Evolutionary conservation across 2,888 invertebrate species (phyloP).

Genomic region (Ischnura elegans): DNA sequence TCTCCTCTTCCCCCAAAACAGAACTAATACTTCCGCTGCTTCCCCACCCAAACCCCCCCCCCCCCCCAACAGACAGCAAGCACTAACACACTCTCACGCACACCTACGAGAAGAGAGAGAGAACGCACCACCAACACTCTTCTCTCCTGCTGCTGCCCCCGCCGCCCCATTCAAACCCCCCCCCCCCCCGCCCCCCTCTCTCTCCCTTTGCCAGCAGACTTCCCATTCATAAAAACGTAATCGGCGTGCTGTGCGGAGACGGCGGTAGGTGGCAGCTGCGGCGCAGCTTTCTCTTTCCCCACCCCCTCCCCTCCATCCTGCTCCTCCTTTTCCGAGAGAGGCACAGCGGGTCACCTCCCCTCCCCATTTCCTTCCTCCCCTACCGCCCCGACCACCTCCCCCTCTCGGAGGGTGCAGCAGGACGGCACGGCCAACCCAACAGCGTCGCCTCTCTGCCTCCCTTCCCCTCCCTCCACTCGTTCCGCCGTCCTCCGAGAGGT

Average conservation of each 20-base stretch:
- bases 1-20: not conserved
- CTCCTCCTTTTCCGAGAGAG: not conserved
- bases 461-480: conserved; percentile 75
- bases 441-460: conserved; percentile 80
- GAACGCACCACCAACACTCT: too few relatives aligned
- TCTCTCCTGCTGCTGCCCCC: conserved; percentile 70
- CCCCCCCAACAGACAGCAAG: not conserved
- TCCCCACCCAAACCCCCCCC: not conserved
- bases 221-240: conserved; percentile 73
- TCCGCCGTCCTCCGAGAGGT: conserved; percentile 59
- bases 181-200: conserved; percentile 44
- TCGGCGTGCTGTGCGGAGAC: conserved; percentile 69
- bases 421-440: conserved; percentile 75
- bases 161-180: conserved; percentile 71
- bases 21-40: conserved; percentile 20
- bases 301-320: not conserved
- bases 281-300: conserved; percentile 58
- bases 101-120: not conserved
- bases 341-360: conserved; percentile 18
- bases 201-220: conserved; percentile 69
- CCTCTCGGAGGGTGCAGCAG: conserved; percentile 75
- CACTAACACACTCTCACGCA: conserved; percentile 3
- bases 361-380: conserved; percentile 75
- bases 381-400: conserved; percentile 79
- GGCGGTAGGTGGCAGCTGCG: conserved; percentile 71